Evolutionary conservation across 2,797 vertebrate genomes (phyloP), one percentile per base, ranked within the genome.

Genomic region (Lacerta agilis): DNA sequence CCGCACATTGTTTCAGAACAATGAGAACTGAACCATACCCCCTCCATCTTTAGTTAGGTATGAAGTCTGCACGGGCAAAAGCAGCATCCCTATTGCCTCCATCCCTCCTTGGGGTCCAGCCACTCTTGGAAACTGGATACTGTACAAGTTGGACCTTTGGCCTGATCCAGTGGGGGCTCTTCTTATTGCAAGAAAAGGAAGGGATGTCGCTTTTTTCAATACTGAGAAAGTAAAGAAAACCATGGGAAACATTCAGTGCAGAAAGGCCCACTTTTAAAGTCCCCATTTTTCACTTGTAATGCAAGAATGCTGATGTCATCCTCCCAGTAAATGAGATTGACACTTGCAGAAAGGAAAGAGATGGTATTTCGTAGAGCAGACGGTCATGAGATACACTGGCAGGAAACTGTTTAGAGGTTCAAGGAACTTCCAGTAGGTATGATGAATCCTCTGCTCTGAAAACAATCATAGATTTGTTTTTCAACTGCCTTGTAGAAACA

Each of bases 221-320:
- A 88, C 76, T 92, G 89, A 83, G 58, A 83, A 85, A 76, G 67
- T 45, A 73, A 88, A 85, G 90, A 88, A 86, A 91, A 88, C 86
- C 86, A 67, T 72, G 85, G 89, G 86, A 93, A 64, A 95, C 88
- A 41, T 9, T 87, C 83, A 92, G 90, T 94, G 92, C 80, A 88
- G 87, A 87, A 91, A 82, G 91, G 91, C 91, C 92, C 89, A 93
- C 89, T 92, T 92, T 69, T 94, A 93, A 89, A 94, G 91, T 88
- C 93, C 91, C 88, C 93, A 93, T 95, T 95, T 95, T 93, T 95
- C 95, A 94, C 84, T 79, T 94, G 91, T 95, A 94, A 95, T 93
- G 93, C 93, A 93, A 91, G 95, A 95, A 94, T 95, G 93, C 93
- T 95, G 94, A 95, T 92, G 94, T 94, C 93, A 94, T 90, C 86